Base-by-base conservation (phyloP, 2,797 vertebrate species). In the Botia kubotai region DNA sequence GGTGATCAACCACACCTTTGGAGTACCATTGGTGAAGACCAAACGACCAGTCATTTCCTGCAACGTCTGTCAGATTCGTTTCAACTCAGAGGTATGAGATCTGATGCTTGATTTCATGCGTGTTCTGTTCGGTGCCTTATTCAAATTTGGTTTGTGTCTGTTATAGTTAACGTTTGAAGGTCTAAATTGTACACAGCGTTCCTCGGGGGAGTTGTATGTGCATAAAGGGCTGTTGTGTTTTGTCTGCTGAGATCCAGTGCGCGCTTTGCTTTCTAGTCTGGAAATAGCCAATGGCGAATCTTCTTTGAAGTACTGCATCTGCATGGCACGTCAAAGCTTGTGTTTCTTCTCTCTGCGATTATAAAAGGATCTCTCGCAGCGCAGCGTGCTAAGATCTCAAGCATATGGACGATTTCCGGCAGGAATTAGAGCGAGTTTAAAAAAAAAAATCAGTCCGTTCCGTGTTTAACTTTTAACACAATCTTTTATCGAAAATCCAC, bases 61-160 rank as follows among this genome's bases (percentile, higher is more conserved):
- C 92, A 97, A 97, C 19, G 94, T 98, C 90, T 98, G 97, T 91
- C 97, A 98, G 91, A 97, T 97, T 87, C 95, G 96, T 65, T 98
- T 98, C 92, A 98, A 98, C 92, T 98, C 97, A 16, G 95, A 97
- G 96, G 97, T 97, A 89, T 53, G 82, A 70, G 36, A 39, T 79
- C 60, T 67, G 48, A 70, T 36, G 36, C 33, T 14, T 62, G 12
- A 21, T 26, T 77, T 53, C 53, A 13, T 23, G 19, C 23, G 26
- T 36, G 43, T 70, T 83, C 26, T 70, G 77, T 72, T 70, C 62
- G 36, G 43, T 48, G 12, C 67, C 3, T 6, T 26, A 50, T 5
- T 4, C 26, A 21, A 33, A 43, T 26, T 26, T 33, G 14, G 43
- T 19, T 65, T 8, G 14, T 53, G 52, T 46, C 57, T 81, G 63